phyloP scores from a whole-genome alignment of 2,888 invertebrate species.

The Tenthredo scrophulariae region DNA sequence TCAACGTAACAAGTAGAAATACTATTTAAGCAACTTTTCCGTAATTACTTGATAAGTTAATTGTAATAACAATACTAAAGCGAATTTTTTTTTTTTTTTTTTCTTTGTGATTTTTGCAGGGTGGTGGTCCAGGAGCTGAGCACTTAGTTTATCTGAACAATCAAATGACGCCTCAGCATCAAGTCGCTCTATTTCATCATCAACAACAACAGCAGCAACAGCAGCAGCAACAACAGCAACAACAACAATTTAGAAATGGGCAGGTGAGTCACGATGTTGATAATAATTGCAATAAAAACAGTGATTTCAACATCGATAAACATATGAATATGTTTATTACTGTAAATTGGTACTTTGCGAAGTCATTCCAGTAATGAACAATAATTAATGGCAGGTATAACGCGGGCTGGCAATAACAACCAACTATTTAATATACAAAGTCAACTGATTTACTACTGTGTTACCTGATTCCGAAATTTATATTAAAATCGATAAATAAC shows the following conservation, averaged over 20 bases:
- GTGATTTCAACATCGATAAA: background rate
- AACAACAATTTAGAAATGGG: conserved; percentile 78
- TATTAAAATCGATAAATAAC: background rate
- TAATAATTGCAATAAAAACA: conserved; percentile 42
- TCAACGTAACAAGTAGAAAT: background rate
- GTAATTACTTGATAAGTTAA: background rate
- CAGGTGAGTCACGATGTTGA: conserved; percentile 70
- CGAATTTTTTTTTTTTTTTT: background rate
- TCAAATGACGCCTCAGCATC: conserved; percentile 77
- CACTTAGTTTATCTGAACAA: conserved; percentile 79
- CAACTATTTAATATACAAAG: background rate
- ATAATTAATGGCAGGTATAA: background rate
- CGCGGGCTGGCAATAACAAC: background rate
- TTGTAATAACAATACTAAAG: background rate
- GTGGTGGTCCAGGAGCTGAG: conserved; percentile 81
- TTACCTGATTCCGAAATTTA: background rate
- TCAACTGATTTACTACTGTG: background rate
- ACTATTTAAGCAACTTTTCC: background rate
- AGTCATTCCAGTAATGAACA: background rate
- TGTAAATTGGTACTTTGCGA: background rate
- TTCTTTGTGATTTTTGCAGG: conserved; percentile 78
- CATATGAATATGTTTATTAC: background rate
- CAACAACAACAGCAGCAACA: conserved; percentile 80
- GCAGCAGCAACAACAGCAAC: conserved; percentile 80
- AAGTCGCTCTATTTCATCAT: conserved; percentile 75